Evolutionary conservation across 1,140 invertebrate genomes (phyloP), one percentile per base, ranked within the genome.

Genomic region (Nephotettix cincticeps): DNA sequence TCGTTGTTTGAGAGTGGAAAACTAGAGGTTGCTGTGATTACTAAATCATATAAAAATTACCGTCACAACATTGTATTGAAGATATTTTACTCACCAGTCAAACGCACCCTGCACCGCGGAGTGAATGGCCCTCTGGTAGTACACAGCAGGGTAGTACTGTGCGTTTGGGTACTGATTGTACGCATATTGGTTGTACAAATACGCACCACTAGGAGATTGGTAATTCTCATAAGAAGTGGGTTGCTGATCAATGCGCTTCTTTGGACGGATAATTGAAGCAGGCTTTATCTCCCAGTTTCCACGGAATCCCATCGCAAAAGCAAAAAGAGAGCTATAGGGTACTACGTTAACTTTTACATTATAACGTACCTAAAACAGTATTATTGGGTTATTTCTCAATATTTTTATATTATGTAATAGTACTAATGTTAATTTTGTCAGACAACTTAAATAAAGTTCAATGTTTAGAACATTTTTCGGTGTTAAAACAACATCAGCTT

Each of bases 301-400:
- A 32, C 70, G 32, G 29, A 66, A 71, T 17, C 70, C 70, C 19
- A 66, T 66, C 1, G 70, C 70, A 51, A 66, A 64, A 27, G 70
- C 70, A 32, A 71, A 71, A 11, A 71, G 32, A 13, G 29, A 47
- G n/a, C 23, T 66, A 54, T 71, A 67, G 9, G 63, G 61, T 1
- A 71, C 40, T 14, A 54, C 47, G 28, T 71, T 71, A 1, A 56
- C 27, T 56, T 71, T 71, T 9, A 71, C 27, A n/a, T 71, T 71
- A 14, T 66, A 66, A 30, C 70, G 70, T 23, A 71, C 47, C 70
- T 71, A 28, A 1, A 36, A 40, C 29, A 58, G n/a, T n/a, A 9
- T 40, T 40, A 40, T 9, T 40, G 17, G 36, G 17, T 9, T 9
- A 6, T 40, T 40, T 40, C 17, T 40, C 6, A 6, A 40, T 40